Conservation (phyloP, 2,888 invertebrate genomes). For the Auanema freiburgensis region DNA sequence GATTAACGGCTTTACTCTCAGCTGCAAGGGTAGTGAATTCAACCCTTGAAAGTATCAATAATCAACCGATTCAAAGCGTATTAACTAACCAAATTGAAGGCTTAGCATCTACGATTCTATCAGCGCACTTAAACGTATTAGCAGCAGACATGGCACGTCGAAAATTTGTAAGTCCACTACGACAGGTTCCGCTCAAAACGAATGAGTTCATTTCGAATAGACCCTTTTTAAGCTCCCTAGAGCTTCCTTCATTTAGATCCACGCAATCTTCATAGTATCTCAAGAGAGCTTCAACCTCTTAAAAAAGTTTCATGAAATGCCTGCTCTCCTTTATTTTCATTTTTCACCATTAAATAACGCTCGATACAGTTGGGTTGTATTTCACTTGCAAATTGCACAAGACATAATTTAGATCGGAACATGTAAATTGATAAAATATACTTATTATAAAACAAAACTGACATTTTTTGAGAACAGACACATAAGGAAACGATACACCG, state of each 20-base stretch:
- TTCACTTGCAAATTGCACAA: constrained; percentile 18
- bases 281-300: constrained; percentile 5
- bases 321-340: not conserved
- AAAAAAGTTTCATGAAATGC: constrained; percentile 5
- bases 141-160: not conserved
- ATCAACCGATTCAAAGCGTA: not conserved
- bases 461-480: constrained; percentile 22
- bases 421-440: constrained; percentile 14
- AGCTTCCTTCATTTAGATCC: not conserved
- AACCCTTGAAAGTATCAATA: constrained; percentile 55
- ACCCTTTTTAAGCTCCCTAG: not conserved
- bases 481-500: constrained; percentile 16
- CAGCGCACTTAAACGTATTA: constrained; percentile 13
- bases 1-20: constrained; percentile 61
- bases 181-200: not conserved
- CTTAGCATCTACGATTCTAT: constrained; percentile 28
- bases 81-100: constrained; percentile 41
- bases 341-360: not conserved
- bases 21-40: constrained; percentile 62
- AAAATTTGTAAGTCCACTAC: not conserved
- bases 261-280: not conserved
- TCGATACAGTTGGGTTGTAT: not conserved
- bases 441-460: constrained; percentile 14
- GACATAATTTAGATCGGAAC: constrained; percentile 14
- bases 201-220: too few species aligned